Base-by-base conservation (phyloP, 1,140 invertebrate species). In the Marisa cornuarietis region DNA sequence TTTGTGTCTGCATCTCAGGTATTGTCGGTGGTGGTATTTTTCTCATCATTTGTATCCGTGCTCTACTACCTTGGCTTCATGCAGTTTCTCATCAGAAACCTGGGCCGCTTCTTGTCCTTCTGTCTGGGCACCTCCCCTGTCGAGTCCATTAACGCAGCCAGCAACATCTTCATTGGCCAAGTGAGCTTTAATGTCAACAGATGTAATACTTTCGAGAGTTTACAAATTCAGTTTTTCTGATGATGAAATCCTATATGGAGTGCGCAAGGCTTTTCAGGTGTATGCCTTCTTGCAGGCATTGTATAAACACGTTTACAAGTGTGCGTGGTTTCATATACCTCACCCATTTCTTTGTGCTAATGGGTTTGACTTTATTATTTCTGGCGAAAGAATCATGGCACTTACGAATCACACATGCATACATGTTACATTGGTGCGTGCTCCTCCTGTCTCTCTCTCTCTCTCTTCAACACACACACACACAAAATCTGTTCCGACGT, bases 11-110 rank as follows among this genome's bases (percentile, higher is more conserved):
- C 54, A 73, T 83, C 24, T n/a, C 71, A 91, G 90, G 87, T 90
- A 0, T 81, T 91, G 52, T 87, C 90, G 14, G 85, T 90, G 22
- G 82, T 91, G n/a, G 80, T 90, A 0, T 91, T 88, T 78, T 89
- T 91, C 84, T 87, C 85, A 72, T 83, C 88, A 0, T 77, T 88
- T 18, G 88, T 91, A 49, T 85, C 84, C 65, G 83, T 91, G 26
- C 75, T 91, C 62, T 91, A 90, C 79, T 90, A 91, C 79, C 77
- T 90, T 51, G 90, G 90, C 11, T 83, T 90, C n/a, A 90, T 90
- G 87, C 89, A 90, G 80, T 83, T 83, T 13, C 68, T 90, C 20
- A 85, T 89, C 22, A 76, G 77, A 58, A 77, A 80, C 62, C 24
- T 87, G 51, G 90, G 87, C 2, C 78, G 86, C 78, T 84, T 90